These are phyloP conservation scores for Nasonia oneida DNA, from an alignment of 2,888 invertebrate species.

Conservation along the genomic window DNA sequence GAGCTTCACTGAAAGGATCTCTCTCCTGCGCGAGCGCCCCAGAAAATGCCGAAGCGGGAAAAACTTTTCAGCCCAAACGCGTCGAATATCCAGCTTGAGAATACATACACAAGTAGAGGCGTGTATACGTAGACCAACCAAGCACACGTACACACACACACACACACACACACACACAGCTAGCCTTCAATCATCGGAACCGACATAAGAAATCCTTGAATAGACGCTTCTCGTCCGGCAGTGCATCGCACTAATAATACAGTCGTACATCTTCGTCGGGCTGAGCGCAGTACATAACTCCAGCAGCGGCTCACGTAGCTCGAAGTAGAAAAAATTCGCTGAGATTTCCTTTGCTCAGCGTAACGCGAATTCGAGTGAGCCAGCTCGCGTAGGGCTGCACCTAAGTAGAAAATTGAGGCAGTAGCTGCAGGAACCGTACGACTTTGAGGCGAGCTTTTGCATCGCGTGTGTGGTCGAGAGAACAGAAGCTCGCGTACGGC, in stretches of 20 bases:
- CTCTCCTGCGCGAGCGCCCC: conserved; percentile 8
- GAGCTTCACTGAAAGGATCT: conserved; percentile 10
- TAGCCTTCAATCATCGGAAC: conserved; percentile 10
- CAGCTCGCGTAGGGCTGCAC: not conserved
- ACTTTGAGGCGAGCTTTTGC: conserved; percentile 36
- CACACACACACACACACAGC: not conserved
- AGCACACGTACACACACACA: not conserved
- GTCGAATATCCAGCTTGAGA: not conserved
- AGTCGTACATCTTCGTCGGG: not conserved
- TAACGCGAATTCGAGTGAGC: not conserved
- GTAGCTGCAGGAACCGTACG: not conserved
- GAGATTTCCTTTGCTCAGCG: conserved; percentile 16
- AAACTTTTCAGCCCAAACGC: conserved; percentile 16
- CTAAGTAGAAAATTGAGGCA: conserved; percentile 29
- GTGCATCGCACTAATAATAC: not conserved
- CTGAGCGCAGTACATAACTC: not conserved
- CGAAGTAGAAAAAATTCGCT: not conserved
- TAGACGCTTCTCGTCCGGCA: not conserved
- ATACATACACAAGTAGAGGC: not conserved
- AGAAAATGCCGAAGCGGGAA: conserved; percentile 10
- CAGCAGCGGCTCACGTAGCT: too few species aligned
- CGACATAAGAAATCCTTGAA: conserved; percentile 25
- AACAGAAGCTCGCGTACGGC: conserved; percentile 24
- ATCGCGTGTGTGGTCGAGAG: conserved; percentile 43
- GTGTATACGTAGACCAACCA: not conserved